phyloP scores from a whole-genome alignment of 2,888 invertebrate species.

The Nephrotoma guestfalica region DNA sequence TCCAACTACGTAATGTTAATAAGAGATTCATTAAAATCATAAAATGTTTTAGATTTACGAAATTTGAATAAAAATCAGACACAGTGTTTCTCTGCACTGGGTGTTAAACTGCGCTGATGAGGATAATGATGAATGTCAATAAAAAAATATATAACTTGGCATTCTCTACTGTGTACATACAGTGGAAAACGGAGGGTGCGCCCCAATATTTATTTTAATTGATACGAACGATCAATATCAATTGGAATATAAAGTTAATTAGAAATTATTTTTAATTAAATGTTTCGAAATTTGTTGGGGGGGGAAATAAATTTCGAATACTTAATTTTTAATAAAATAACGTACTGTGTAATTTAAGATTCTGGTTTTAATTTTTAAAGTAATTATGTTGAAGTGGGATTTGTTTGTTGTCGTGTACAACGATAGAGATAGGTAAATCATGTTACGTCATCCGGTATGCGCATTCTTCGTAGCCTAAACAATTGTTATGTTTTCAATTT shows the following conservation, averaged over 20 bases:
- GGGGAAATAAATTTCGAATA: neutral
- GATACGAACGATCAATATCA: neutral
- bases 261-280: neutral
- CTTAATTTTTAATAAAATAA: neutral
- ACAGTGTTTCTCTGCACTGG: neutral
- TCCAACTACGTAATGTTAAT: neutral
- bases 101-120: neutral
- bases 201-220: neutral
- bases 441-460: neutral
- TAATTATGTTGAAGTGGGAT: neutral
- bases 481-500: neutral
- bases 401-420: neutral
- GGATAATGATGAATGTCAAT: neutral
- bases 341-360: neutral
- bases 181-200: neutral
- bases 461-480: neutral
- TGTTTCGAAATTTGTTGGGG: neutral
- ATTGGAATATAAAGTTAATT: neutral
- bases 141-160: neutral
- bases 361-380: neutral
- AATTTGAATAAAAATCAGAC: neutral
- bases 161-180: neutral
- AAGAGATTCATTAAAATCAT: neutral
- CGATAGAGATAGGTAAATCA: neutral
- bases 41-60: neutral